Conservation (phyloP, 2,888 invertebrate genomes). For the Hydraecia micacea region DNA sequence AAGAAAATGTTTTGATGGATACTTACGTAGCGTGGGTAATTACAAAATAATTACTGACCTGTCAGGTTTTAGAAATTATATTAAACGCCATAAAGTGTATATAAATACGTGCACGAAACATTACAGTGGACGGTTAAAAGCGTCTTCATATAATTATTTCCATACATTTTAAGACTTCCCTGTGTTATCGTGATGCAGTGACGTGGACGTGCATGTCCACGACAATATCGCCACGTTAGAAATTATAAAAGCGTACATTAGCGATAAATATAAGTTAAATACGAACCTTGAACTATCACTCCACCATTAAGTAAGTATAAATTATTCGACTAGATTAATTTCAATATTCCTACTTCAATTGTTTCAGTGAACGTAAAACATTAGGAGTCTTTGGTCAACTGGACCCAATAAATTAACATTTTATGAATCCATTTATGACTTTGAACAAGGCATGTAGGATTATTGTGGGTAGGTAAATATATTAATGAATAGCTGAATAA, state of each 20-base stretch:
- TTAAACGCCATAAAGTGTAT: neutral
- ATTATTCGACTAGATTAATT: neutral
- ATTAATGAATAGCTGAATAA: neutral
- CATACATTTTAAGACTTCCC: neutral
- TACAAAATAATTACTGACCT: too few species aligned
- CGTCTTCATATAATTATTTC: neutral
- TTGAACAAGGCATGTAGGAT: neutral
- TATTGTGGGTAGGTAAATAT: neutral
- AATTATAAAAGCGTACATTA: neutral
- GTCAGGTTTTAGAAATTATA: too few species aligned
- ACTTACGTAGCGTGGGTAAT: neutral
- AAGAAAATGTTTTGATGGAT: neutral
- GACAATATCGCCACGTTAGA: neutral
- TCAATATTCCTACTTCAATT: constrained; percentile 1
- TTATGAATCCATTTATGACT: neutral
- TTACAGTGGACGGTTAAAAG: neutral
- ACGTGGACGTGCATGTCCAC: neutral
- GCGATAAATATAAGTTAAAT: neutral
- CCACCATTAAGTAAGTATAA: neutral
- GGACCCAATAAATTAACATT: too few species aligned
- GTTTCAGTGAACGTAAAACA: constrained; percentile 8
- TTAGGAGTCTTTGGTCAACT: too few species aligned
- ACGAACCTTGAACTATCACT: neutral
- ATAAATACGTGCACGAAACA: neutral
- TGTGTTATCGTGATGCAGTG: neutral